Percentiles rank a stretch among this genome's conserved stretches.
Conservation (phyloP, 2,888 invertebrate species). For the Cotesia congregata region DNA sequence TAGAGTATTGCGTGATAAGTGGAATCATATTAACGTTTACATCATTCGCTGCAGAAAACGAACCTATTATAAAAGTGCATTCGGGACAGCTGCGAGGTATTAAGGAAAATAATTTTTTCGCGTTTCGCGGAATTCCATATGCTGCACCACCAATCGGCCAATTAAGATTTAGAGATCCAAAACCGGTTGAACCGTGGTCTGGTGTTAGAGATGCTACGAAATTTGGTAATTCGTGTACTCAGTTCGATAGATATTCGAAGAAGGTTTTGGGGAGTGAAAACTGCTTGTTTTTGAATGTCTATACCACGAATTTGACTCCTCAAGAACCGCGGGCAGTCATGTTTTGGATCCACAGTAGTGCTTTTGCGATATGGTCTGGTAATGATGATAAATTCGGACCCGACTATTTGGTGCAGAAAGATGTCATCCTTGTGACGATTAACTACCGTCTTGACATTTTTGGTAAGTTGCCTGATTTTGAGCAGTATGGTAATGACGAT, state of each 20-base stretch:
- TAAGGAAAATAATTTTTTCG: too few relatives aligned
- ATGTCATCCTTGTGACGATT: slow-evolving; percentile 60
- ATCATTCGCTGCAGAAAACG: too few relatives aligned
- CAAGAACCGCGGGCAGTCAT: slow-evolving; percentile 53
- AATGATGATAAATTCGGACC: slow-evolving; percentile 56
- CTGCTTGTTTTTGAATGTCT: slow-evolving; percentile 63
- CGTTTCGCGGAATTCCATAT: too few relatives aligned
- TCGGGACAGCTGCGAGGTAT: too few relatives aligned
- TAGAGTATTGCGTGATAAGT: too few relatives aligned
- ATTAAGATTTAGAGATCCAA: slow-evolving; percentile 49
- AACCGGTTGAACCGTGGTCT: slow-evolving; percentile 55
- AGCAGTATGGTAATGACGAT: too few relatives aligned
- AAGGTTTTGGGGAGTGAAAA: slow-evolving; percentile 55
- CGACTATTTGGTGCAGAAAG: slow-evolving; percentile 59
- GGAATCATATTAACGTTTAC: too few relatives aligned
- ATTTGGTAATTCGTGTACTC: slow-evolving; percentile 51
- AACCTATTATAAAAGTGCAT: too few relatives aligned
- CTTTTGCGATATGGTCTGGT: slow-evolving; percentile 52
- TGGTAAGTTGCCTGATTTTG: slow-evolving; percentile 48
- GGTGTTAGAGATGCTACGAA: slow-evolving; percentile 54
- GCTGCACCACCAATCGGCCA: too few relatives aligned
- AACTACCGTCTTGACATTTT: slow-evolving; percentile 61
- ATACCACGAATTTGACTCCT: slow-evolving; percentile 35
- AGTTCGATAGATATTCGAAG: slow-evolving; percentile 40
- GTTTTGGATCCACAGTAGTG: slow-evolving; percentile 63